Percentiles rank a stretch among this genome's conserved stretches.
These are phyloP conservation scores for Jaculus jaculus DNA, from an alignment of 2,113 vertebrate species.

Conservation along the genomic window DNA sequence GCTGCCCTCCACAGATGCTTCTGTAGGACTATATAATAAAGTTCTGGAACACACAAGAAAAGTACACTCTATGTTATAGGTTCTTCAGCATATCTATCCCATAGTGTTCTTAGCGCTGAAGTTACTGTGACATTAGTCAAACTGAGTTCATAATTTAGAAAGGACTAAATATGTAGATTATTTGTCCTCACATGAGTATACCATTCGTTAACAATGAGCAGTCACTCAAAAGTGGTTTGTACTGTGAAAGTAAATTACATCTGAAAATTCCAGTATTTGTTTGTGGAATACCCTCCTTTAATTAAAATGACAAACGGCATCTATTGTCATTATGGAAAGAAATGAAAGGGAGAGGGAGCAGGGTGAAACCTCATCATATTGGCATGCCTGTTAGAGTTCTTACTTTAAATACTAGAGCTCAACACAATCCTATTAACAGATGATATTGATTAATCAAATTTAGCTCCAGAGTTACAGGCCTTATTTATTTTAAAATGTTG, in stretches of 20 bases:
- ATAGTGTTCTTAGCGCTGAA: neutral
- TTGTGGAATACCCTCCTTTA: conserved; percentile 81
- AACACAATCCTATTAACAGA: conserved; percentile 66
- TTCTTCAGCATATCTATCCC: neutral
- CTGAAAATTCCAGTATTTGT: conserved; percentile 81
- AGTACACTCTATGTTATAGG: neutral
- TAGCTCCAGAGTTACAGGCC: conserved; percentile 55
- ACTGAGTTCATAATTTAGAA: conserved; percentile 80
- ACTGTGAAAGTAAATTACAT: conserved; percentile 81
- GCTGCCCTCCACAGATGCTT: neutral
- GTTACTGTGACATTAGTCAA: conserved; percentile 71
- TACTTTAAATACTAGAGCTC: conserved; percentile 58
- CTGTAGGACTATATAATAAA: neutral
- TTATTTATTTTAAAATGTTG: conserved; percentile 51
- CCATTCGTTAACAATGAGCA: conserved; percentile 75
- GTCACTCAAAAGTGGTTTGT: conserved; percentile 84
- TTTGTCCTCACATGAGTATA: conserved; percentile 71
- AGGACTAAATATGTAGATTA: conserved; percentile 78
- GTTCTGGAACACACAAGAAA: neutral
- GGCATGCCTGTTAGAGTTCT: conserved; percentile 62
- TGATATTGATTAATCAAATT: conserved; percentile 71
- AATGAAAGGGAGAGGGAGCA: neutral
- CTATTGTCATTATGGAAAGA: conserved; percentile 41
- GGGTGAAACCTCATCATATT: conserved; percentile 70
- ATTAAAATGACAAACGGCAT: conserved; percentile 80